Evolutionary conservation across 1,140 invertebrate species (phyloP).

Genomic region (Heliconius melpomene): DNA sequence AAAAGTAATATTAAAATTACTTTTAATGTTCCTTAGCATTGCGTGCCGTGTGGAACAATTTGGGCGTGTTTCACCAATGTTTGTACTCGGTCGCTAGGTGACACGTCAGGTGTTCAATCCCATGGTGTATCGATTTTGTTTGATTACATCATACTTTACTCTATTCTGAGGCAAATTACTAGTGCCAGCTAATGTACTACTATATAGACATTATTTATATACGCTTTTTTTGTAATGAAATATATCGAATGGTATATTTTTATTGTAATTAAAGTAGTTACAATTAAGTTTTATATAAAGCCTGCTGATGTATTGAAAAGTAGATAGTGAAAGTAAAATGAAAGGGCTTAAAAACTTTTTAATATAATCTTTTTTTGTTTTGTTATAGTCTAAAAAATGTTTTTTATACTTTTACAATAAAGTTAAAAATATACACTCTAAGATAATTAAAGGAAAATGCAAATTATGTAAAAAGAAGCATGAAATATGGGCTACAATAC

Average conservation of each 20-base stretch:
- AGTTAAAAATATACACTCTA: too few relatives aligned
- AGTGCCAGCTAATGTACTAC: not conserved
- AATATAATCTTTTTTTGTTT: too few relatives aligned
- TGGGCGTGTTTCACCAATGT: conserved; percentile 51
- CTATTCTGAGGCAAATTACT: conserved; percentile 24
- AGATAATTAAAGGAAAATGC: not conserved
- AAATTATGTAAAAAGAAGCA: not conserved
- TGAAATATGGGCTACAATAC: not conserved
- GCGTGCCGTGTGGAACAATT: conserved; percentile 43
- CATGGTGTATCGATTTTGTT: conserved; percentile 65
- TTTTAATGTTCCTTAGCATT: conserved; percentile 24
- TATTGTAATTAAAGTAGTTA: not conserved
- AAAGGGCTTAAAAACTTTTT: too few relatives aligned
- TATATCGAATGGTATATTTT: not conserved
- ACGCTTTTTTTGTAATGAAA: not conserved
- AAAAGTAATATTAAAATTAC: not conserved
- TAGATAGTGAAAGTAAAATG: too few relatives aligned
- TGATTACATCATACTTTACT: conserved; percentile 38
- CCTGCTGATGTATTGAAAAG: not conserved
- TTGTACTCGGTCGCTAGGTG: conserved; percentile 65
- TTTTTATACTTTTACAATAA: too few relatives aligned
- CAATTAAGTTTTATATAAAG: not conserved
- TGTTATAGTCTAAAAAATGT: not conserved
- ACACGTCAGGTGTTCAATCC: conserved; percentile 61
- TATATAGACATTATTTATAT: not conserved